phyloP scores from a whole-genome alignment of 2,797 vertebrate genomes.

The Myripristis murdjan region DNA sequence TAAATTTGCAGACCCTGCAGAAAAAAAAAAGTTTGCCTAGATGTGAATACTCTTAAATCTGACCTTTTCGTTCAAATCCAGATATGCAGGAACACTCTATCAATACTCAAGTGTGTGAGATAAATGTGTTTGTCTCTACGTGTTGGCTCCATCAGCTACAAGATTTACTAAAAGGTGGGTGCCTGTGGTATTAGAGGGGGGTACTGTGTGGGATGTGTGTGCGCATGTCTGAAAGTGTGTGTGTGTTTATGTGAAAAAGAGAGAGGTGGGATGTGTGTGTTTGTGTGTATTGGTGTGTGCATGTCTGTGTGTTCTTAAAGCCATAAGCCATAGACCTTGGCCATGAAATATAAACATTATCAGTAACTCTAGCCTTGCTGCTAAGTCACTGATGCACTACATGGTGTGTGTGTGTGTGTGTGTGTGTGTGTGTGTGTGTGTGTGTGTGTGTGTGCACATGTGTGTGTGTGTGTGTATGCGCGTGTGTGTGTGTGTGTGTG shows the following conservation, averaged over 20 bases:
- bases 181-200: slow-evolving; percentile 20
- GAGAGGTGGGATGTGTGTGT: neutral
- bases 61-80: slow-evolving; percentile 23
- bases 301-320: slow-evolving; percentile 17
- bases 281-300: slow-evolving; percentile 7
- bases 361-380: slow-evolving; percentile 63
- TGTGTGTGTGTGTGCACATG: slow-evolving; percentile 22
- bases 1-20: neutral
- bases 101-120: slow-evolving; percentile 40
- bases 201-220: slow-evolving; percentile 25
- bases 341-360: slow-evolving; percentile 72
- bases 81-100: slow-evolving; percentile 28
- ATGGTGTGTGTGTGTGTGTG: slow-evolving; percentile 33
- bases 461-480: slow-evolving; percentile 34
- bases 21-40: slow-evolving; percentile 5
- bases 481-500: slow-evolving; percentile 24
- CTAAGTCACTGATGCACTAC: slow-evolving; percentile 52
- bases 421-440: slow-evolving; percentile 31
- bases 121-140: slow-evolving; percentile 58
- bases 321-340: slow-evolving; percentile 57
- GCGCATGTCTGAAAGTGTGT: neutral
- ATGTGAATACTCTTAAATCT: slow-evolving; percentile 13
- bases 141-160: slow-evolving; percentile 54
- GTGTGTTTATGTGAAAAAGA: neutral
- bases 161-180: slow-evolving; percentile 49